These are phyloP conservation scores for Enteromius argenteus DNA, from an alignment of 2,797 vertebrate genomes.

Conservation along the genomic window DNA sequence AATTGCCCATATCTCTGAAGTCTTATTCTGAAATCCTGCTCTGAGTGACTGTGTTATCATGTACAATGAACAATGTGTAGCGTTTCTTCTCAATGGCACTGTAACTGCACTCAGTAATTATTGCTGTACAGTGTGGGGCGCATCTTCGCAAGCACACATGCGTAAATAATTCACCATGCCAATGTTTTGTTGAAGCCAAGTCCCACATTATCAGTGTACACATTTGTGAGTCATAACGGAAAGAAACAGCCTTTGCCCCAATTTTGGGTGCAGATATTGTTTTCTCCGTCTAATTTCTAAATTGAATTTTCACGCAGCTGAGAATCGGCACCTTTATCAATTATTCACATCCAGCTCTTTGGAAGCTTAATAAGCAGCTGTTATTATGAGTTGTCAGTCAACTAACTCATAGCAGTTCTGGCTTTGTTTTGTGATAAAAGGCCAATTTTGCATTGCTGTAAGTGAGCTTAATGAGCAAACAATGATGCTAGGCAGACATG, in stretches of 20 bases:
- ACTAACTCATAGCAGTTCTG: slow-evolving; percentile 18
- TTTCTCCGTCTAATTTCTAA: slow-evolving; percentile 28
- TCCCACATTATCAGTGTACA: slow-evolving; percentile 52
- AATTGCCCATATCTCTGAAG: slow-evolving; percentile 15
- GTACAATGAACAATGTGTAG: slow-evolving; percentile 38
- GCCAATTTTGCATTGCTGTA: slow-evolving; percentile 43
- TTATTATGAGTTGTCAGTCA: slow-evolving; percentile 54
- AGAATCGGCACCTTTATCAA: slow-evolving; percentile 47
- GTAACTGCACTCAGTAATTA: slow-evolving; percentile 59
- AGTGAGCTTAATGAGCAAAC: slow-evolving; percentile 54
- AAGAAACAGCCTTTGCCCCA: slow-evolving; percentile 49
- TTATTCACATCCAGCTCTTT: slow-evolving; percentile 52
- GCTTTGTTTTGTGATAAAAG: slow-evolving; percentile 51
- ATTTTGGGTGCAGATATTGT: slow-evolving; percentile 46
- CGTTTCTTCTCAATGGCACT: slow-evolving; percentile 53
- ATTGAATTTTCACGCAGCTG: slow-evolving; percentile 39
- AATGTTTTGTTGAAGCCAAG: slow-evolving; percentile 60
- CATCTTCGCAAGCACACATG: slow-evolving; percentile 42
- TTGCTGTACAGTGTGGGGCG: slow-evolving; percentile 35
- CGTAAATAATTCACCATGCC: slow-evolving; percentile 63
- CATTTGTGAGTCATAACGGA: slow-evolving; percentile 53
- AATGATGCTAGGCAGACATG: slow-evolving; percentile 48
- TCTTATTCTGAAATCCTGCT: slow-evolving; percentile 25
- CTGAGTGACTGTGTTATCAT: slow-evolving; percentile 41
- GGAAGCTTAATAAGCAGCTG: slow-evolving; percentile 43